Percentiles rank a stretch among this genome's conserved stretches.
Conservation (phyloP, 2,113 vertebrate species). For the Percina caprodes region DNA sequence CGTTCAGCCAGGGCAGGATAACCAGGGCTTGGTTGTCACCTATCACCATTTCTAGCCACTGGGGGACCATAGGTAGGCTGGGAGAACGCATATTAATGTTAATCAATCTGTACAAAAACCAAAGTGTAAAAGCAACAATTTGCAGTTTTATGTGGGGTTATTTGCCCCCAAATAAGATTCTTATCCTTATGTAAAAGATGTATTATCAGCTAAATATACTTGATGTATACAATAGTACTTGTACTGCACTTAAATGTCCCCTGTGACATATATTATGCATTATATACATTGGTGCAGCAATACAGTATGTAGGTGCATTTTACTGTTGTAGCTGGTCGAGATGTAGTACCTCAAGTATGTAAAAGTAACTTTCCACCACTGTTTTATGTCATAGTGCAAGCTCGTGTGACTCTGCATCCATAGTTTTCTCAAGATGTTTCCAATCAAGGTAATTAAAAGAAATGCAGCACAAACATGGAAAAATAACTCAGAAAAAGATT, state of each 20-base stretch:
- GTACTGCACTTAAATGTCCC: not conserved
- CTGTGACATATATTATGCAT: not conserved
- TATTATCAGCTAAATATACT: too few relatives aligned
- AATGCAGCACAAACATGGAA: not conserved
- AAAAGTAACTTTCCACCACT: not conserved
- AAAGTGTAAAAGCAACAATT: not conserved
- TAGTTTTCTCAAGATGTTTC: constrained; percentile 29
- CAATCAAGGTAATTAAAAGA: constrained; percentile 17
- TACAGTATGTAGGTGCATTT: too few relatives aligned
- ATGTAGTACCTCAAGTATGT: not conserved
- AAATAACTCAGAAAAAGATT: not conserved
- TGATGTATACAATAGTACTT: not conserved
- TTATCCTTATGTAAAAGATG: not conserved
- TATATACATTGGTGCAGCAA: too few relatives aligned
- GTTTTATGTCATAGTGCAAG: not conserved
- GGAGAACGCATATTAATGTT: too few relatives aligned
- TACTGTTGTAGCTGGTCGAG: too few relatives aligned
- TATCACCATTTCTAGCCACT: too few relatives aligned
- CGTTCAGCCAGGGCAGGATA: too few relatives aligned
- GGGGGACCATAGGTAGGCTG: too few relatives aligned
- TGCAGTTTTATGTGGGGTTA: not conserved
- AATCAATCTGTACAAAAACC: not conserved
- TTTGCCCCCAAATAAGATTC: not conserved
- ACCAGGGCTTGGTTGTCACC: too few relatives aligned
- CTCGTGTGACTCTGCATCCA: constrained; percentile 16